Base-by-base conservation (phyloP, 2,797 vertebrate species). In the Urophycis tenuis region DNA sequence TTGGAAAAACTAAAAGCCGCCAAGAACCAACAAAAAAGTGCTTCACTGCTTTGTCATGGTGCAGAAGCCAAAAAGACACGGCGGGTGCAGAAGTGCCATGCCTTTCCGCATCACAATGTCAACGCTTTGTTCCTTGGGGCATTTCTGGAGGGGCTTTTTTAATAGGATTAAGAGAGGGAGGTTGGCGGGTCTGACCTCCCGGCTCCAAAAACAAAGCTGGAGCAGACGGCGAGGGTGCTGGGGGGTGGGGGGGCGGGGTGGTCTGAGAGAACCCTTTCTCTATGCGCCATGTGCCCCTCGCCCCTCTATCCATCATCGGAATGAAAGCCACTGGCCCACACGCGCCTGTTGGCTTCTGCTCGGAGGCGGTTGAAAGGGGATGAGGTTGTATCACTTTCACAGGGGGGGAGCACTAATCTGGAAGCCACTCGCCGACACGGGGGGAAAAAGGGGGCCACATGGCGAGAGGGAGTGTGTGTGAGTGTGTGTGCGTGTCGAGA, bases 111-210 rank as follows among this genome's bases (percentile, higher is more conserved):
- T 89, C 85, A 88, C 73, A 84, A 81, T 82, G 85, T 86, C 83
- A 85, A 77, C 76, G 85, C 83, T 88, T 89, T 91, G 85, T 89
- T 81, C 81, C 77, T 75, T 83, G n/a, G 82, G 82, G 84, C 81
- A 77, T 85, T 90, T 87, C 83, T 81, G 82, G 82, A 81, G 87
- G 84, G 84, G 74, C 15, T 77, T 89, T 89, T 90, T 91, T 88
- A 90, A 93, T 88, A 85, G 90, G 92, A 92, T 92, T 92, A 91
- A 80, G 83, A 73, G 11, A 71, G 85, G 10, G 29, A 82, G 86
- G 87, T 86, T 83, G 81, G 72, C 71, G 83, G 81, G 77, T 81
- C 78, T 87, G 83, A 90, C 87, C 82, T n/a, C 80, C 22, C 80
- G 25, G 60, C 75, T 79, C 82, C 77, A 81, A 87, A 87, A 86